Evolutionary conservation across 1,140 invertebrate genomes (phyloP), one percentile per base, ranked within the genome.

Genomic region (Drosophila ohnishii): DNA sequence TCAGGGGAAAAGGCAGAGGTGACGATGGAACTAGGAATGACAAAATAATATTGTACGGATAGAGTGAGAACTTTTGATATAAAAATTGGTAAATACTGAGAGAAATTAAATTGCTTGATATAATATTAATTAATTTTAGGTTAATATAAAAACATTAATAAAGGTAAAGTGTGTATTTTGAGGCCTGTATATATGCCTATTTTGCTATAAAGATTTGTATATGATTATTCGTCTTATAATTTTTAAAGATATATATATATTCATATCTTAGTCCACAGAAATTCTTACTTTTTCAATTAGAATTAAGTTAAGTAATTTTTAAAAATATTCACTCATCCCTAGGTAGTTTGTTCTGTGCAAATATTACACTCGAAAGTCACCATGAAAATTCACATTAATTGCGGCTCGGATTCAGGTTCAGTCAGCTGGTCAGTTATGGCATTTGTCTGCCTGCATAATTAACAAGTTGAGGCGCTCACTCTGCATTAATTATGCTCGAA

Each of bases 361-460:
- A 57, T 37, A 22, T 30, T 28, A 28, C 48, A 44, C 11, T 32
- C 62, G 14, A 56, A 51, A 70, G 66, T 70, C 66, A 34, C 48
- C 48, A 22, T 34, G 67, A 65, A 34, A 70, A 50, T 50, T 44
- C 66, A 59, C 69, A 72, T 72, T 71, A 71, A 50, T 72, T 71
- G 66, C 30, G 53, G 35, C 53, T 71, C 65, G 30, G 51, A 48
- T 50, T 71, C 66, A n/a, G 66, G 69, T 72, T 72, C 69, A 72
- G 51, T 50, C 69, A 59, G 65, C 69, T 71, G 69, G 69, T 42
- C 69, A 71, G 22, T 59, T 71, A 59, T 56, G 60, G 64, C 73
- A 56, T 55, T 77, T 56, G 63, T 77, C 55, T 67, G 72, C 53
- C 40, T 70, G 75, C 72, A 76, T 84, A 84, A 84, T 80, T 84